These are phyloP conservation scores for Lasioglossum leucozonium DNA, from an alignment of 2,888 invertebrate species.

Conservation along the genomic window DNA sequence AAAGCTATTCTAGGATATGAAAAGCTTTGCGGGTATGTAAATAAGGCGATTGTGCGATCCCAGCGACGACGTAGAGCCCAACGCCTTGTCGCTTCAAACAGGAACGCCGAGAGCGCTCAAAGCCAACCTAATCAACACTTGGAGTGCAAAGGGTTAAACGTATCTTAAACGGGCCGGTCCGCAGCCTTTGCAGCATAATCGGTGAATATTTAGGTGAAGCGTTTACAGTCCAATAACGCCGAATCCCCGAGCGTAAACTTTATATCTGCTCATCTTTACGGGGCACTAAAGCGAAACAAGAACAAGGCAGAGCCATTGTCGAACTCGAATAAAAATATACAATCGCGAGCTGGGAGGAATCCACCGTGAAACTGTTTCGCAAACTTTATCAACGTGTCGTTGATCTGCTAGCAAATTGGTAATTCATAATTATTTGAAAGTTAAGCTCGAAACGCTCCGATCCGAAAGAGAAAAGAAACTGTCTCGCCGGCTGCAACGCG, in stretches of 20 bases:
- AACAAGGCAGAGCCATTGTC: not conserved
- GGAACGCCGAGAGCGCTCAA: constrained; percentile 36
- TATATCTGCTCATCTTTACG: constrained; percentile 21
- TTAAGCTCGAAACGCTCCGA: too few relatives aligned
- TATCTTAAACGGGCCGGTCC: constrained; percentile 46
- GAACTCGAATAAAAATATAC: not conserved
- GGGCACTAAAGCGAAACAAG: not conserved
- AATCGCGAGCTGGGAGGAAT: not conserved
- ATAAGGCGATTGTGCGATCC: constrained; percentile 24
- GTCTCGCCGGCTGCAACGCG: too few relatives aligned
- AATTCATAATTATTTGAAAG: too few relatives aligned
- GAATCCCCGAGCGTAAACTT: constrained; percentile 26
- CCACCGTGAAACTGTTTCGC: not conserved
- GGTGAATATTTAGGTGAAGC: constrained; percentile 35
- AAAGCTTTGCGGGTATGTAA: constrained; percentile 7
- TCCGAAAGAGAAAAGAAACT: too few relatives aligned
- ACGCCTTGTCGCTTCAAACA: constrained; percentile 6
- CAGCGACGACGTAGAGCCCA: not conserved
- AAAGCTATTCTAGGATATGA: constrained; percentile 11
- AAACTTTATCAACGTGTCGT: not conserved
- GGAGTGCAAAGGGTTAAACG: constrained; percentile 54
- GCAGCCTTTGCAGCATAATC: constrained; percentile 41
- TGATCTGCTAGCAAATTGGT: not conserved
- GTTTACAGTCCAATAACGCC: constrained; percentile 36
- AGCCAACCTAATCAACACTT: constrained; percentile 57